phyloP scores from a whole-genome alignment of 2,113 vertebrate genomes.

The Tyrannus savana region DNA sequence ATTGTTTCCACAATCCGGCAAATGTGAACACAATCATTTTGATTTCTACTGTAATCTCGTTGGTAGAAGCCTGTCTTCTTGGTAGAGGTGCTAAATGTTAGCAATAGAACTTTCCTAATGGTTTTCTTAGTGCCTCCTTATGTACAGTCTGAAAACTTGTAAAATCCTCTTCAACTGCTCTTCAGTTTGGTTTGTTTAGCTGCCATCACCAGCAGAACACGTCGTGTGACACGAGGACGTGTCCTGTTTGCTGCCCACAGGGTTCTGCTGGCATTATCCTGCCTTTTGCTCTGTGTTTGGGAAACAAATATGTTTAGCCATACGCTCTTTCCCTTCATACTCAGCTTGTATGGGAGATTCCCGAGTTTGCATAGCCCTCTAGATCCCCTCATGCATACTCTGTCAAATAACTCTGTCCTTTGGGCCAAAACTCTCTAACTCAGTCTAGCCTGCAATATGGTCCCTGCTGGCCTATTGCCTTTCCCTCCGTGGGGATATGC shows the following conservation, averaged over 20 bases:
- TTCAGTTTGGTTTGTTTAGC: conserved; percentile 28
- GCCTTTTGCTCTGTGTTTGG: neutral
- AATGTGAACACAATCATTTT: conserved; percentile 53
- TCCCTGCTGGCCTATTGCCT: neutral
- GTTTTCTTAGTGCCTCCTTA: conserved; percentile 63
- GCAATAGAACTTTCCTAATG: conserved; percentile 59
- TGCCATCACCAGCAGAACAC: neutral
- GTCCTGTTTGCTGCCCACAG: neutral
- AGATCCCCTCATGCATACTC: neutral
- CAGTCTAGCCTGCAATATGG: neutral
- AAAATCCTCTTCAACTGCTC: conserved; percentile 66
- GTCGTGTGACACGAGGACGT: neutral
- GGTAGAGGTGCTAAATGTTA: conserved; percentile 66
- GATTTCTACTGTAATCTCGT: conserved; percentile 38
- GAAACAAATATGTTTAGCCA: neutral
- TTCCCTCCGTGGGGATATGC: neutral
- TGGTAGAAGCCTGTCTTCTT: conserved; percentile 55
- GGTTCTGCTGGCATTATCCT: neutral
- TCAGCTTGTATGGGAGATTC: neutral
- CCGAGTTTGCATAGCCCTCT: neutral
- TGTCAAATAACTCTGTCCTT: neutral
- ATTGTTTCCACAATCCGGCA: conserved; percentile 46
- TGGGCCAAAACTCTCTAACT: neutral
- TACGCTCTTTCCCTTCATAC: neutral
- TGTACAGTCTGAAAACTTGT: conserved; percentile 24